Conservation (phyloP, 2,888 invertebrate genomes). For the Yponomeuta plumbellus region DNA sequence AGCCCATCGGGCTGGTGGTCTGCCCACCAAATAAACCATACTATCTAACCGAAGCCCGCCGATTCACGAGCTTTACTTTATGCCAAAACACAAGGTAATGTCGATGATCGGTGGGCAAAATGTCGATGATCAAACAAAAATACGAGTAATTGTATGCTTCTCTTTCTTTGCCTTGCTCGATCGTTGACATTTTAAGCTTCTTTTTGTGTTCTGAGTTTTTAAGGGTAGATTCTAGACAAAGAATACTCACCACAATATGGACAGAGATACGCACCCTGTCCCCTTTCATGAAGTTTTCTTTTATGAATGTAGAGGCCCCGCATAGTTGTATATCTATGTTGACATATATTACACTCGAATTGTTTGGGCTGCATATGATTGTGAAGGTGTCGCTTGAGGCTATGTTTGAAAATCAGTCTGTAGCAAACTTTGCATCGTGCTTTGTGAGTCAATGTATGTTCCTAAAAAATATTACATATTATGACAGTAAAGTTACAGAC, state of each 20-base stretch:
- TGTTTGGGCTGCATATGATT: neutral
- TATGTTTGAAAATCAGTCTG: neutral
- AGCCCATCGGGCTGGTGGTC: no score
- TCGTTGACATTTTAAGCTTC: no score
- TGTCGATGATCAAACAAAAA: no score
- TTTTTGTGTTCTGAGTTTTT: no score
- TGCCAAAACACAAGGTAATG: no score
- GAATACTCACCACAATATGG: slow-evolving; percentile 6
- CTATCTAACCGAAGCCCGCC: no score
- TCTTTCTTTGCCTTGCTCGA: no score
- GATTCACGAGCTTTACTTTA: no score
- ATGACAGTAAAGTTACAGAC: no score
- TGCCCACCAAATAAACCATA: no score
- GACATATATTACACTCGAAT: neutral
- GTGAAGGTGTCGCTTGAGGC: neutral
- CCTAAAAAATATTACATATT: neutral
- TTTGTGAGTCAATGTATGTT: neutral
- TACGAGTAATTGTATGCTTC: no score
- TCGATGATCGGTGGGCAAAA: no score
- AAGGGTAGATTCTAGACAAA: neutral
- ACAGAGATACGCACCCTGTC: neutral
- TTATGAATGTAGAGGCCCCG: neutral
- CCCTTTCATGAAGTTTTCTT: neutral
- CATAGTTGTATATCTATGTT: neutral
- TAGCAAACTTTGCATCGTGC: neutral